These are phyloP conservation scores for Motacilla alba DNA, from an alignment of 2,113 vertebrate species.

Conservation along the genomic window DNA sequence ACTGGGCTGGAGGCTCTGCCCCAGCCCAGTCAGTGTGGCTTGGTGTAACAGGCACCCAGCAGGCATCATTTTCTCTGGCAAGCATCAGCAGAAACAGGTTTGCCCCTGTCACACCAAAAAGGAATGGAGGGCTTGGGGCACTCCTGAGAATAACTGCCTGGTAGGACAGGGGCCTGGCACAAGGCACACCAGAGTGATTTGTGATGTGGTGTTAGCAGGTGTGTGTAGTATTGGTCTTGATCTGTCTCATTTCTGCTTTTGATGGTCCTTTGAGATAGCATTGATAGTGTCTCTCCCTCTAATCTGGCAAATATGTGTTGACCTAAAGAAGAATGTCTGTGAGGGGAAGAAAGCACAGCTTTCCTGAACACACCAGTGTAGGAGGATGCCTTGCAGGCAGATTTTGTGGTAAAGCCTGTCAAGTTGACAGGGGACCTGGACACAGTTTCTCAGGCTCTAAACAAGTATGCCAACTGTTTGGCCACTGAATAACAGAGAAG, in stretches of 20 bases:
- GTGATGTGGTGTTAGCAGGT: not conserved
- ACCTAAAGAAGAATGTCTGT: not conserved
- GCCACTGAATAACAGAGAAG: not conserved
- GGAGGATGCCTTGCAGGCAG: not conserved
- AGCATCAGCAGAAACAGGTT: accelerated
- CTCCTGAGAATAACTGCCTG: not conserved
- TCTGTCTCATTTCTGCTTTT: not conserved
- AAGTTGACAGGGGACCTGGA: not conserved
- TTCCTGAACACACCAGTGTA: not conserved
- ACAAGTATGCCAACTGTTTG: not conserved
- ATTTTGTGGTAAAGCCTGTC: not conserved
- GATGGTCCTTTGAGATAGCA: not conserved
- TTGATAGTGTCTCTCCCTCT: not conserved
- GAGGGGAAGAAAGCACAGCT: not conserved
- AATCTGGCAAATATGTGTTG: not conserved
- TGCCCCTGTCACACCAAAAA: accelerated
- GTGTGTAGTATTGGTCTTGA: not conserved
- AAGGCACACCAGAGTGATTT: not conserved
- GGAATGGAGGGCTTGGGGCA: not conserved
- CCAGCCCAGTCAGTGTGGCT: accelerated
- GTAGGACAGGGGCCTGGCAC: not conserved
- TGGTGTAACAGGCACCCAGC: not conserved
- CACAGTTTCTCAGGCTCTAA: not conserved
- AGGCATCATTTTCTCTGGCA: accelerated
- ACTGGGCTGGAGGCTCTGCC: not conserved